These are phyloP conservation scores for Podargus strigoides DNA, from an alignment of 2,797 vertebrate species.

Conservation along the genomic window DNA sequence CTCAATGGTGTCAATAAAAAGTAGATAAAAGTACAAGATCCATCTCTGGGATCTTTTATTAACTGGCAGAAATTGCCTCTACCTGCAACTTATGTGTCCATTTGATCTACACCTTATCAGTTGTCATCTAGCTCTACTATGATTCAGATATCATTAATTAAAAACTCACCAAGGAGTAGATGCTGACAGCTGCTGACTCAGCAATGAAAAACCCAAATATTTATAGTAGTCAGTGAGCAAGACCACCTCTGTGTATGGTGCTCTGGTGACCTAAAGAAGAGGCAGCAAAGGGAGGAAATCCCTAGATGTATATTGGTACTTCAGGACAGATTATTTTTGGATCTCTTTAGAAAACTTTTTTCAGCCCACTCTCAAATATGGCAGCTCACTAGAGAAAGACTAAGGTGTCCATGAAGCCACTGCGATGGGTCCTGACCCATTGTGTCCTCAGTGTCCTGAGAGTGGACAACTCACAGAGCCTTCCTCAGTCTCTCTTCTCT, in stretches of 20 bases:
- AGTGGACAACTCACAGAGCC: not conserved
- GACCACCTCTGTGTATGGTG: not conserved
- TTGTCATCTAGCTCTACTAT: not conserved
- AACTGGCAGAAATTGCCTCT: not conserved
- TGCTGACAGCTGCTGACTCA: not conserved
- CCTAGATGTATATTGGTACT: not conserved
- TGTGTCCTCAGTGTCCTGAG: not conserved
- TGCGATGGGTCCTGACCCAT: rapidly evolving
- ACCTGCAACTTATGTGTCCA: not conserved
- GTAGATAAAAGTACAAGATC: not conserved
- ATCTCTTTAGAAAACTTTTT: not conserved
- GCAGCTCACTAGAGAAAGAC: not conserved
- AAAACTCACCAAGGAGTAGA: not conserved
- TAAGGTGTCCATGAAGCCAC: not conserved
- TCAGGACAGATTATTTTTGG: not conserved
- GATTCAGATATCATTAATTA: not conserved
- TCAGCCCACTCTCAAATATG: not conserved
- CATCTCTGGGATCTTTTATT: not conserved
- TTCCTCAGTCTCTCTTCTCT: not conserved
- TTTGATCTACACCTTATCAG: not conserved
- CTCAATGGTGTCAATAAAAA: not conserved
- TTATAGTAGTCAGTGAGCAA: not conserved
- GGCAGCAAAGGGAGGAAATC: not conserved
- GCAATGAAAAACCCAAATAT: not conserved
- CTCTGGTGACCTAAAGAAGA: not conserved